phyloP scores from a whole-genome alignment of 2,888 invertebrate genomes.

The Tetropium fuscum region DNA sequence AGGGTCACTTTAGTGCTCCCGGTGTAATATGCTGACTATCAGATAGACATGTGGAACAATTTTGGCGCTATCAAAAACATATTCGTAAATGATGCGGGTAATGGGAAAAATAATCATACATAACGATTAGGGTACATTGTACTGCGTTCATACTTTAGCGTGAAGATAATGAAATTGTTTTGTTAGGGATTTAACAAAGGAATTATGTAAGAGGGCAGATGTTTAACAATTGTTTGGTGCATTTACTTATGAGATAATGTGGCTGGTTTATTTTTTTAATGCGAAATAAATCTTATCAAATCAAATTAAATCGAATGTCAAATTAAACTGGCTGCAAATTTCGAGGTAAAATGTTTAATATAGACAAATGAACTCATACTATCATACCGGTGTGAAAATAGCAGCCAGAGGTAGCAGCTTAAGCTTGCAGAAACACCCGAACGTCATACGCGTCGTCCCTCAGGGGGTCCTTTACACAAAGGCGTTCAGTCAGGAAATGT shows the following conservation, averaged over 20 bases:
- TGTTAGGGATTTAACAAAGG: constrained; percentile 36
- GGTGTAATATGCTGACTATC: constrained; percentile 16
- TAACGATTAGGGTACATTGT: constrained; percentile 46
- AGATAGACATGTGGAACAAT: constrained; percentile 50
- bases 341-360: no score
- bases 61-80: constrained; percentile 48
- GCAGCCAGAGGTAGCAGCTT: no score
- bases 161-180: constrained; percentile 37
- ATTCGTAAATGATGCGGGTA: constrained; percentile 51
- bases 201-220: constrained; percentile 37
- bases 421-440: no score
- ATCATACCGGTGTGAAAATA: no score
- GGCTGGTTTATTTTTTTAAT: no score
- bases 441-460: no score
- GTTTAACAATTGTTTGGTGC: constrained; percentile 37
- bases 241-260: constrained; percentile 8
- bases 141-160: constrained; percentile 34
- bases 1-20: constrained; percentile 33
- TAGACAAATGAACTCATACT: no score
- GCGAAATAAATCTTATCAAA: no score
- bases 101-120: constrained; percentile 47
- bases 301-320: no score
- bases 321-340: no score
- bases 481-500: no score
- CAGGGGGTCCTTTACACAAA: no score